Evolutionary conservation across 2,888 invertebrate species (phyloP).

Genomic region (Myathropa florea): DNA sequence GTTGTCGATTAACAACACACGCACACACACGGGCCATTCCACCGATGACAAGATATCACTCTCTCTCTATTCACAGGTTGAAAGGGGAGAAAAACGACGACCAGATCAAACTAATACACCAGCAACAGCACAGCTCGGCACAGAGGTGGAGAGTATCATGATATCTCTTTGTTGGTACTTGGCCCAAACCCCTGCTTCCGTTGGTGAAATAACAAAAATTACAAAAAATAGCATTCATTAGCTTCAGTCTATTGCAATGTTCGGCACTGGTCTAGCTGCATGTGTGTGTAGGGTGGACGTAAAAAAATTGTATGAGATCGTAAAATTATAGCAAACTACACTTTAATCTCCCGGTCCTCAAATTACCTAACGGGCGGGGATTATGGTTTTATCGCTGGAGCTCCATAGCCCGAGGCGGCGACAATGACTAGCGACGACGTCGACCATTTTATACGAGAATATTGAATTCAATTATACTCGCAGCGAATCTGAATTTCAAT

Average conservation of each 20-base stretch:
- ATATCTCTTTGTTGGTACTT: constrained; percentile 7
- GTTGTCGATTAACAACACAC: constrained; percentile 42
- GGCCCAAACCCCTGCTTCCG: constrained; percentile 11
- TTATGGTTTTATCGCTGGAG: constrained; percentile 25
- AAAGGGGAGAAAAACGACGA: neutral
- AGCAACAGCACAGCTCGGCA: neutral
- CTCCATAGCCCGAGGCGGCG: neutral
- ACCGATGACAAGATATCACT: constrained; percentile 10
- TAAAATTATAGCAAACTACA: constrained; percentile 11
- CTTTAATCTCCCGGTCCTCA: neutral
- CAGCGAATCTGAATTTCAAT: constrained; percentile 23
- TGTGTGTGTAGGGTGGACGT: neutral
- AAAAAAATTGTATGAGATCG: neutral
- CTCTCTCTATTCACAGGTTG: constrained; percentile 30
- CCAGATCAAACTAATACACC: constrained; percentile 16
- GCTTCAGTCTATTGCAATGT: neutral
- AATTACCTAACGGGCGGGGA: neutral
- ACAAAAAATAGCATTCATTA: neutral
- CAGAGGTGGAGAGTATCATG: constrained; percentile 17
- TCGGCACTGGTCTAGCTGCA: neutral
- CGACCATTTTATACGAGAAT: constrained; percentile 41
- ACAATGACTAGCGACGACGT: neutral
- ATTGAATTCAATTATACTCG: constrained; percentile 40
- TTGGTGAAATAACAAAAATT: constrained; percentile 46
- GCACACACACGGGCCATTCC: neutral